Evolutionary conservation across 2,113 vertebrate genomes (phyloP), one percentile per base, ranked within the genome.

Genomic region (Octodon degus): DNA sequence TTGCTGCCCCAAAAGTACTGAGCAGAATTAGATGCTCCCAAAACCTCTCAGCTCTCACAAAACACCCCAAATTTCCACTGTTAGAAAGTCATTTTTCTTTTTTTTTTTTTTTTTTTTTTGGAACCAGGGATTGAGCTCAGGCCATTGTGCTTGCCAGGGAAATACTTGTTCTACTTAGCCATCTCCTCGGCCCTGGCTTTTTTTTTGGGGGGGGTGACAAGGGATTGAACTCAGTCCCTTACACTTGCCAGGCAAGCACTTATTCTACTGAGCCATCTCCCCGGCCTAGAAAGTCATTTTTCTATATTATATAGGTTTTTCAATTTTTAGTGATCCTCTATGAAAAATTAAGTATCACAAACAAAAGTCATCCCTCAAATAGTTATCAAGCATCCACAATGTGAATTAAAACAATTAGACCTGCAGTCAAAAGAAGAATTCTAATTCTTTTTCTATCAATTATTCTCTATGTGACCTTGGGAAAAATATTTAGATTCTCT

Each of bases 31-130:
- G 37, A 17, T 63, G 2, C 22, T 13, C 8, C 50, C 79, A 93
- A 92, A 77, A 74, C 84, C 19, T 89, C 37, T 82, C 65, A 90
- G 10, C 6, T 92, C 72, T 34, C 80, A 22, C 10, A 87, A 95
- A 93, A 93, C 55, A 82, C 22, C 22, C 25, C 5, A 58, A 67
- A 92, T 92, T 95, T 79, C 17, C n/a, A 91, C 55, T 81, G 79
- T 67, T 93, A 76, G 16, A 83, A 96, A 86, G 25, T 89, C 60
- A 90, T 87, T 92, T 97, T n/a, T 77, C n/a, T 90, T 43, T 43
- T 43, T 5, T 43, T 43, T 43, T 43, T 43, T 43, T 43, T 43
- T 43, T 43, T 43, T 43, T 43, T 43, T 43, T 5, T 5, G 5
- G 43, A 43, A 43, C 43, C 3, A 43, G 43, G 43, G 43, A 43